Evolutionary conservation across 2,113 vertebrate genomes (phyloP).

Genomic region (Oncorhynchus keta): DNA sequence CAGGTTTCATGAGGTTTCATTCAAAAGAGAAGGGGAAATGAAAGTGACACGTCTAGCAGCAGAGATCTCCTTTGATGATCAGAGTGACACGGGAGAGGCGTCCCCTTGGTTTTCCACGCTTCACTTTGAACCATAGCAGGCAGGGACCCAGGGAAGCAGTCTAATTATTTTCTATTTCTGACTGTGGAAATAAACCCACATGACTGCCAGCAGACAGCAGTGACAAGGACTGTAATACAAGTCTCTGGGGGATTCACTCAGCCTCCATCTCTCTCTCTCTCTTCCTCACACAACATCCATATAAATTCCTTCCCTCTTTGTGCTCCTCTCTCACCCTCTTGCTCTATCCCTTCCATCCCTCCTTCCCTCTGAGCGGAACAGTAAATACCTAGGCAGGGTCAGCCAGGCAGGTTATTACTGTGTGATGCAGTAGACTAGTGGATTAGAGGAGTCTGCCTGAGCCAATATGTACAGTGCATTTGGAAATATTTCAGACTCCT

Average conservation of each 20-base stretch:
- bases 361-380: neutral
- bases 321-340: neutral
- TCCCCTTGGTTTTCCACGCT: slow-evolving; percentile 47
- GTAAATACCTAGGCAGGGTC: slow-evolving; percentile 7
- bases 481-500: too few species aligned
- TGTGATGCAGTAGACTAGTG: slow-evolving; percentile 33
- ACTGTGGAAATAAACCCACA: slow-evolving; percentile 33
- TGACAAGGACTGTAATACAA: slow-evolving; percentile 32
- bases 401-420: slow-evolving; percentile 47
- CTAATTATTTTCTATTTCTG: slow-evolving; percentile 78
- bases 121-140: slow-evolving; percentile 69
- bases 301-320: slow-evolving; percentile 9
- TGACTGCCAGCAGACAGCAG: slow-evolving; percentile 33
- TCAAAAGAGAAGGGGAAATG: slow-evolving; percentile 31
- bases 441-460: slow-evolving; percentile 54
- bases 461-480: slow-evolving; percentile 41
- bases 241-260: slow-evolving; percentile 27
- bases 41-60: slow-evolving; percentile 31
- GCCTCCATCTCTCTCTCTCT: neutral
- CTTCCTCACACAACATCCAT: neutral
- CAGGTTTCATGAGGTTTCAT: slow-evolving; percentile 31
- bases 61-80: slow-evolving; percentile 60
- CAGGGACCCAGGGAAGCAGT: slow-evolving; percentile 50
- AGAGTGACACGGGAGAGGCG: slow-evolving; percentile 15
- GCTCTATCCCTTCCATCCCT: slow-evolving; percentile 1